Evolutionary conservation across 2,888 invertebrate genomes (phyloP), one percentile per base, ranked within the genome.

Genomic region (Thymelicus lineola): DNA sequence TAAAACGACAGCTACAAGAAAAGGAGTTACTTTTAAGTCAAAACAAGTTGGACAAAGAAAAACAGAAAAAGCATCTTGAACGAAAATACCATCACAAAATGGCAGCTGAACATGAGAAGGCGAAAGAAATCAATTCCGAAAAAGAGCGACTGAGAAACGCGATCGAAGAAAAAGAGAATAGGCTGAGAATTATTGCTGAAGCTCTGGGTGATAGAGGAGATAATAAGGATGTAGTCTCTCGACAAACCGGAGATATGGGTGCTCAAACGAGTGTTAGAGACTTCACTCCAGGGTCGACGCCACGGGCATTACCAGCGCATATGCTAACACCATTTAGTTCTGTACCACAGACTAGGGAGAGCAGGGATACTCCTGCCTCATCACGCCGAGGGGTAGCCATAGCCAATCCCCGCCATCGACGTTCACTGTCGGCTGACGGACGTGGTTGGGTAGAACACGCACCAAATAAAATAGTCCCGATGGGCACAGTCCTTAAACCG

Each of bases 401-500:
- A 0, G 94, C 96, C 0, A 97, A 97, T 83, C 95, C 95, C 0
- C 94, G 97, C 1, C 96, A 97, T 81, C 94, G 97, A 15, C 94
- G 98, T 35, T 98, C 98, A 0, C 95, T 97, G 63, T 98, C 98
- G 0, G 96, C 96, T 0, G 97, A 96, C 57, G 94, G 94, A 5
- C 95, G 95, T 72, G 94, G 95, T 0, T 99, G 98, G 98, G 91
- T 99, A 0, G 98, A 98, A 84, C 99, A 99, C 79, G 96, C 97
- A 36, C 97, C 98, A 0, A 95, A 95, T 15, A 95, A 96, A 80
- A 94, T 97, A 0, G 96, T 98, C 0, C 97, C 98, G 0, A 93
- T 97, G 75, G 97, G 97, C n/a, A 99, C 98, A 0, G 96, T 99
- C 1, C 91, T 98, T 85, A 98, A 98, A 83, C 98, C 99, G 0